phyloP scores from a whole-genome alignment of 2,888 invertebrate species.

The Apoda limacodes region DNA sequence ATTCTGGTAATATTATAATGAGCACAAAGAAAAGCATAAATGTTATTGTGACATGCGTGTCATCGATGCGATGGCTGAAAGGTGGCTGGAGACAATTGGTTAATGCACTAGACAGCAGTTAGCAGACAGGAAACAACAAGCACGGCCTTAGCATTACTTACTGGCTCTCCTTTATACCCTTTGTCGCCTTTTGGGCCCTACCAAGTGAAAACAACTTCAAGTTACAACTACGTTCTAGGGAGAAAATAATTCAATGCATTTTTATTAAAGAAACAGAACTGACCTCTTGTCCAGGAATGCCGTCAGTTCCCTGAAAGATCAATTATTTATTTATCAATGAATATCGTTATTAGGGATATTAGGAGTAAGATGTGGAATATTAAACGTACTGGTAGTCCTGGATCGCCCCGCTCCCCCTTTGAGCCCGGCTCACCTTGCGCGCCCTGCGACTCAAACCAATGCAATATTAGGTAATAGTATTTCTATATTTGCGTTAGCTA shows the following conservation, averaged over 20 bases:
- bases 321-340: too few relatives aligned
- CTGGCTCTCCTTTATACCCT: conserved; percentile 86
- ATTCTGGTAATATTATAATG: too few relatives aligned
- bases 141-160: conserved; percentile 76
- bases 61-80: background rate
- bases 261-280: too few relatives aligned
- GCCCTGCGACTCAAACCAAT: conserved; percentile 81
- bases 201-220: conserved; percentile 46
- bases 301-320: conserved; percentile 87
- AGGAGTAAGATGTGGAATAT: too few relatives aligned
- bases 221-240: conserved; percentile 9
- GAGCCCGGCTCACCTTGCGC: conserved; percentile 93
- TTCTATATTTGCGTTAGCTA: too few relatives aligned
- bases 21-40: too few relatives aligned
- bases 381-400: conserved; percentile 87
- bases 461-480: too few relatives aligned
- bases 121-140: too few relatives aligned
- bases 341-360: too few relatives aligned
- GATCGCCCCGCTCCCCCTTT: conserved; percentile 94
- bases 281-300: conserved; percentile 93
- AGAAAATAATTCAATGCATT: background rate
- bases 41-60: too few relatives aligned
- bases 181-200: conserved; percentile 92
- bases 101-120: background rate
- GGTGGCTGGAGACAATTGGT: background rate